phyloP scores from a whole-genome alignment of 2,113 vertebrate species.

The Origma solitaria region DNA sequence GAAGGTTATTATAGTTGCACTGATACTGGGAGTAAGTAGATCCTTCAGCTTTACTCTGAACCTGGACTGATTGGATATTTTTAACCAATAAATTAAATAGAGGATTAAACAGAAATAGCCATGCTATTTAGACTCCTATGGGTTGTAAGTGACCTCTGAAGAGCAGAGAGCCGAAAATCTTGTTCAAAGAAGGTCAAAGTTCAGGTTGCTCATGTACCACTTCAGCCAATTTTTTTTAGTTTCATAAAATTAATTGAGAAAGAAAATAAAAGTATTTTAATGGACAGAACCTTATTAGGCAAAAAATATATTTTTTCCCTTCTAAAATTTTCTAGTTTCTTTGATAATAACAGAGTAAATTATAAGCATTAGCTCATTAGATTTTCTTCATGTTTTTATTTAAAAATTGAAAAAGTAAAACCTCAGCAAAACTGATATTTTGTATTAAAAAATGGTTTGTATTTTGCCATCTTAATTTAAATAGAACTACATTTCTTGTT shows the following conservation, averaged over 20 bases:
- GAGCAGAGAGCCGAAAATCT: not conserved
- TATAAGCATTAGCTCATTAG: not conserved
- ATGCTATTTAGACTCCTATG: not conserved
- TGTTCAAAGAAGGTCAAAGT: not conserved
- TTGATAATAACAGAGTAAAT: not conserved
- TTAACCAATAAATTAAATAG: not conserved
- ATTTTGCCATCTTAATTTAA: not conserved
- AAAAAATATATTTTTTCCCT: not conserved
- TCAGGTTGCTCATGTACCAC: not conserved
- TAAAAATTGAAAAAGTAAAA: not conserved
- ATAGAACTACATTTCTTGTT: not conserved
- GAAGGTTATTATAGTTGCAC: not conserved
- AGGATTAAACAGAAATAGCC: not conserved
- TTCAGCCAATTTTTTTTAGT: not conserved
- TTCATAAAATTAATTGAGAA: not conserved
- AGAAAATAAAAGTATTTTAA: not conserved
- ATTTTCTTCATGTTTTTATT: not conserved
- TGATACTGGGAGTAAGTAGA: not conserved
- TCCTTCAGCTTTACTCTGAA: not conserved
- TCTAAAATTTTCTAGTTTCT: not conserved
- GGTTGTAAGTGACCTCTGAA: not conserved
- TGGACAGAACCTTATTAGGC: not conserved
- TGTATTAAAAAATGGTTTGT: not conserved
- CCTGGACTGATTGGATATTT: not conserved
- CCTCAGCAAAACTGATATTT: not conserved